Base-by-base conservation (phyloP, 2,888 invertebrate genomes). In the Sinodicranocentrus sp. region DNA sequence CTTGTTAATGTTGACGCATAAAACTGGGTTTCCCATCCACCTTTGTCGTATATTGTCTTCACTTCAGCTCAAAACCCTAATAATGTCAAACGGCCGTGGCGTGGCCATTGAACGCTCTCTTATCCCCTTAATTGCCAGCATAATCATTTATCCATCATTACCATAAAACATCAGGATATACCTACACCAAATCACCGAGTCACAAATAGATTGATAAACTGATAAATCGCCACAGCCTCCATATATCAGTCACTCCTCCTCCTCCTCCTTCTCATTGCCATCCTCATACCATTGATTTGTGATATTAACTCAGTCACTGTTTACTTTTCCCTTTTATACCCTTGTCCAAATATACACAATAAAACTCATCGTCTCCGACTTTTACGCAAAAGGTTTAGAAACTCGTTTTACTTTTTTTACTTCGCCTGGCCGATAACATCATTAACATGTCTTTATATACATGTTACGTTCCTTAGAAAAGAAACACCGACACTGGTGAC, bases 281-380 rank as follows among this genome's bases (percentile, higher is more conserved):
- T n/a, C n/a, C 3, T n/a, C n/a, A 39, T 6, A 39, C n/a, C n/a
- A 48, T 57, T 57, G 57, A 57, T 57, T 57, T 57, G 57, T 15
- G 48, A 48, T 48, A 48, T 48, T 48, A 48, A n/a, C 13, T 8
- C 6, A n/a, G 15, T 48, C 6, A 57, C 23, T 57, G 57, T 57
- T 57, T 57, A 57, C 57, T 57, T 57, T 57, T 57, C n/a, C 48
- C 13, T n/a, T 57, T 57, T 10, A 57, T 23, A n/a, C n/a, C 21
- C 57, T 57, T 48, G 48, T 48, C 57, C 57, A 57, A 57, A 57
- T 57, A 57, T 23, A 57, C 57, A 57, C 15, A 21, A 23, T 21
- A 57, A 57, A 21, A 57, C 19, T 57, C 17, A 3, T 52, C 21
- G 57, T 57, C 23, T 57, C 19, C 21, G 6, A n/a, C 23, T 3